Evolutionary conservation across 2,797 vertebrate species (phyloP).

Genomic region (Malurus splendens): DNA sequence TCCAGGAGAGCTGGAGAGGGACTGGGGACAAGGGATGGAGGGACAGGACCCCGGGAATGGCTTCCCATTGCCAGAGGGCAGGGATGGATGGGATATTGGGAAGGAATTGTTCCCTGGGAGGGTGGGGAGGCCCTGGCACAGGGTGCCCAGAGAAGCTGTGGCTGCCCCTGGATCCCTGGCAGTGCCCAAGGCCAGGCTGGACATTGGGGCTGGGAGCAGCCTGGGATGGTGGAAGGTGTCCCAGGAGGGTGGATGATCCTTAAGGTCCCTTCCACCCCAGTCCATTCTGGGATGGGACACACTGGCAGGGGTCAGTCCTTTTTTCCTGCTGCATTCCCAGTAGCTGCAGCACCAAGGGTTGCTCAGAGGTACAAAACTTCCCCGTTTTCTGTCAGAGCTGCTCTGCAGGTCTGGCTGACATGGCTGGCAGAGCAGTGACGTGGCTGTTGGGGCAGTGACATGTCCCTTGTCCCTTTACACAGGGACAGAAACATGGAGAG

Average conservation of each 20-base stretch:
- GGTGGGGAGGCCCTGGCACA: background rate
- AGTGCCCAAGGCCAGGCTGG: background rate
- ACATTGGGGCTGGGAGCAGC: background rate
- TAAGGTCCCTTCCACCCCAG: background rate
- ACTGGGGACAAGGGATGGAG: background rate
- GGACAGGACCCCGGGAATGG: background rate
- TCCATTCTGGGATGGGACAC: fast-evolving
- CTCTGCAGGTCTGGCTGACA: background rate
- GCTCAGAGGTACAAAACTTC: background rate
- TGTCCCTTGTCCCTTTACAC: background rate
- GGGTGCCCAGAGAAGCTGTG: background rate
- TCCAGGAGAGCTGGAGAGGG: background rate
- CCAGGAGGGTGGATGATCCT: background rate
- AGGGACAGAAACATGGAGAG: background rate
- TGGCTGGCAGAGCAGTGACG: fast-evolving
- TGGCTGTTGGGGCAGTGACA: fast-evolving
- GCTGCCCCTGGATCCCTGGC: background rate
- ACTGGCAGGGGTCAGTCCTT: background rate
- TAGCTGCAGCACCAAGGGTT: background rate
- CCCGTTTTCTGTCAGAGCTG: background rate
- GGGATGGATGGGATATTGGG: fast-evolving
- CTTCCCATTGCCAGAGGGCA: background rate
- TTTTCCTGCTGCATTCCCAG: background rate
- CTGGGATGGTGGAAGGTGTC: fast-evolving
- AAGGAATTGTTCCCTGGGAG: fast-evolving